These are phyloP conservation scores for Marronus borbonicus DNA, from an alignment of 2,888 invertebrate species.

Conservation along the genomic window DNA sequence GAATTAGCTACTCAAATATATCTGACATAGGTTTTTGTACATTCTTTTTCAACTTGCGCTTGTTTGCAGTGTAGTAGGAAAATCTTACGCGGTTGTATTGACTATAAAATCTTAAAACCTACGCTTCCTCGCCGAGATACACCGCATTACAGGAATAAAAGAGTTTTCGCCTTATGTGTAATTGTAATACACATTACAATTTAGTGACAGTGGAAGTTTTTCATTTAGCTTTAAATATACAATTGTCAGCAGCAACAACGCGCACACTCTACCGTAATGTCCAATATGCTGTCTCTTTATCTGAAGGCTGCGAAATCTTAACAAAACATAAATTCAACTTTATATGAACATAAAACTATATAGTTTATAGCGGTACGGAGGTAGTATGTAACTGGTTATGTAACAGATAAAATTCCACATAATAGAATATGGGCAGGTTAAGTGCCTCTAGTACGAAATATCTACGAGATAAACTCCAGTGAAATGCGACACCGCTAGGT, in stretches of 20 bases:
- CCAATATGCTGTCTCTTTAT: constrained; percentile 42
- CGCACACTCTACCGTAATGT: constrained; percentile 14
- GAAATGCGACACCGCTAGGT: constrained; percentile 48
- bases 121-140: background rate
- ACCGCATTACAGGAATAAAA: constrained; percentile 10
- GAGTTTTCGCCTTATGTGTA: background rate
- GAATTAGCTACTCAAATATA: no score
- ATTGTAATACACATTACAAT: constrained; percentile 21
- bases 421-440: constrained; percentile 57
- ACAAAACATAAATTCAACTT: constrained; percentile 57
- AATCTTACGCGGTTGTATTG: background rate
- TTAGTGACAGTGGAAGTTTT: constrained; percentile 18
- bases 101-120: constrained; percentile 14
- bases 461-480: constrained; percentile 50
- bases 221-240: constrained; percentile 19
- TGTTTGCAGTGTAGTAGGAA: background rate
- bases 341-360: constrained; percentile 56
- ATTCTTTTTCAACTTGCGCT: background rate
- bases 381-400: constrained; percentile 54
- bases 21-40: background rate
- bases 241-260: constrained; percentile 24
- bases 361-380: constrained; percentile 53
- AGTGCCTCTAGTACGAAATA: constrained; percentile 54
- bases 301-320: constrained; percentile 55
- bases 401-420: constrained; percentile 57